A percentile compares a stretch with the other conserved stretches of the same genome.
These are phyloP conservation scores for Cheirogaleus medius DNA, from an alignment of 2,113 vertebrate genomes.

Conservation along the genomic window DNA sequence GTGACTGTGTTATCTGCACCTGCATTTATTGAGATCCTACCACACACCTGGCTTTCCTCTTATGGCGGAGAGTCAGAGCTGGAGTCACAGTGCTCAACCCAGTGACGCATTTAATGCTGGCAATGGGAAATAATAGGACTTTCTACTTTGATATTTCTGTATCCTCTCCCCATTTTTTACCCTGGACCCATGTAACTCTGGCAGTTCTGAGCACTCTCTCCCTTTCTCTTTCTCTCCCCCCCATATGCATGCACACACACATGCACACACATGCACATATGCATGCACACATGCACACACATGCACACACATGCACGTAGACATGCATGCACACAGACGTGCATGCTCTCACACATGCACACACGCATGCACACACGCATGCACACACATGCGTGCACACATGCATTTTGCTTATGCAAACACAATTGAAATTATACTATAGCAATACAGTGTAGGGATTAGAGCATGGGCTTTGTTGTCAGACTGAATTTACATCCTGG, in stretches of 20 bases:
- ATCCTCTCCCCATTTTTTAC: not conserved
- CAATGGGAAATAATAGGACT: not conserved
- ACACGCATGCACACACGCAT: too few species aligned
- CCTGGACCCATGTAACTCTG: not conserved
- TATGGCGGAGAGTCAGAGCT: not conserved
- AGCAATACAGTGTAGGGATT: accelerated
- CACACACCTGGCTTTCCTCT: not conserved
- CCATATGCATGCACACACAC: accelerated
- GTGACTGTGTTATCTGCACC: accelerated
- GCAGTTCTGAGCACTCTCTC: not conserved
- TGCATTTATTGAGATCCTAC: not conserved
- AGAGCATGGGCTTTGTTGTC: not conserved
- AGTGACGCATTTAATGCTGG: accelerated
- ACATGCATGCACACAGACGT: not conserved
- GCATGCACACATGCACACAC: too few species aligned
- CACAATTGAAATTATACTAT: not conserved
- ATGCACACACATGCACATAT: not conserved
- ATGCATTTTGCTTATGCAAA: not conserved
- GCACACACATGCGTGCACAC: not conserved
- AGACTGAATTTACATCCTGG: not conserved
- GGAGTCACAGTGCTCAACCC: not conserved
- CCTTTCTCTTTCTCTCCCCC: not conserved
- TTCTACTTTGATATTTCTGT: not conserved
- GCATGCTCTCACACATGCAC: too few species aligned
- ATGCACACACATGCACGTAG: too few species aligned